Evolutionary conservation across 2,888 invertebrate species (phyloP), one percentile per base, ranked within the genome.

Genomic region (Mimas tiliae): DNA sequence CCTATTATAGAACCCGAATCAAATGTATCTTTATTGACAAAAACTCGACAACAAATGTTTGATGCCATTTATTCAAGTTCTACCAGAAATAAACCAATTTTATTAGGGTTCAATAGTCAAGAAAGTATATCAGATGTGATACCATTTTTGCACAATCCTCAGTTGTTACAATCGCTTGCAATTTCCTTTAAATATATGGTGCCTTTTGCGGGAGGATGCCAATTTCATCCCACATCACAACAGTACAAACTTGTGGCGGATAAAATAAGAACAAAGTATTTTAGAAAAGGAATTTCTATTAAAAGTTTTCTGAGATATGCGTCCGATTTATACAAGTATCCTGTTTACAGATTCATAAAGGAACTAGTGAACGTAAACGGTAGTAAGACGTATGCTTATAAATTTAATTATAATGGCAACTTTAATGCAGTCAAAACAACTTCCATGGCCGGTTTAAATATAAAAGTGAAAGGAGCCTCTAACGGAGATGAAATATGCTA

Each of bases 401-500:
- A 91, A 73, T 94, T 94, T 79, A 90, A 93, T 68, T 94, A 91
- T 71, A 79, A 82, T 47, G 94, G 93, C 6, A 79, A 75, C 53
- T 84, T 93, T 50, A 94, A 91, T 72, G 85, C 82, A 3, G 82
- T 89, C 14, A 91, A 86, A 80, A 79, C 82, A 0, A 90, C 84
- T 14, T 84, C 90, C 1, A 64, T 87, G 7, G 80, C 77, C 6
- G 83, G 81, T 62, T 65, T 77, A 0, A 80, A 78, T 4, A 67
- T 72, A 0, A 81, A 76, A 73, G 77, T 92, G 51, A 88, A 85
- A 73, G 94, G 94, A 52, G 89, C 92, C n/a, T 86, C 93, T 0
- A 89, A 86, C 62, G 94, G 91, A 21, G 94, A 94, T 67, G 94
- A 94, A 78, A 80, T 93, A 70, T 91, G 92, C 71, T 94, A 94